phyloP scores from a whole-genome alignment of 92 coral and sea anemone genomes.

The Pocillopora meandrina region DNA sequence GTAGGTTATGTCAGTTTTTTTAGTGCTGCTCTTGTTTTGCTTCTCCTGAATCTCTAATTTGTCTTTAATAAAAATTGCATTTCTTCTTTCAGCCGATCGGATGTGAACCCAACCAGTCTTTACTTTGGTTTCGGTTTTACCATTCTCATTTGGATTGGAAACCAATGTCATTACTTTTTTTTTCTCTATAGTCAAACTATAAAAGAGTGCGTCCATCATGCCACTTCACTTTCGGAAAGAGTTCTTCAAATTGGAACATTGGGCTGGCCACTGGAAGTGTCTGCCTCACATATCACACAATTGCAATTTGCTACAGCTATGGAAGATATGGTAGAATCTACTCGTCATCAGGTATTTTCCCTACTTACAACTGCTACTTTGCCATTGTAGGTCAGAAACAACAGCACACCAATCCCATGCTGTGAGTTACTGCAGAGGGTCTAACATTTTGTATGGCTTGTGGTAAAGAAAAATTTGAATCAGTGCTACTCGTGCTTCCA shows the following conservation, averaged over 20 bases:
- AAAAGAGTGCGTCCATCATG: conserved; percentile 73
- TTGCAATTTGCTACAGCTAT: conserved; percentile 73
- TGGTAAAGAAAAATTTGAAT: too few relatives aligned
- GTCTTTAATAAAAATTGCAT: too few relatives aligned
- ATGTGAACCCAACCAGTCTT: too few relatives aligned
- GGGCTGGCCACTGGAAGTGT: conserved; percentile 78
- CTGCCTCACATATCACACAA: conserved; percentile 66
- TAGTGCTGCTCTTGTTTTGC: background rate
- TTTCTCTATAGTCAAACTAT: conserved; percentile 72
- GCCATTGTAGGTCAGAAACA: background rate
- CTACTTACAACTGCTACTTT: background rate
- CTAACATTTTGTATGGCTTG: too few relatives aligned
- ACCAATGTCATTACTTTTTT: background rate
- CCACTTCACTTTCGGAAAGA: conserved; percentile 66
- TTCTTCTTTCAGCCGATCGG: too few relatives aligned
- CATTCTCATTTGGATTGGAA: too few relatives aligned
- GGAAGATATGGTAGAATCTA: conserved; percentile 59
- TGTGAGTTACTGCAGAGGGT: background rate
- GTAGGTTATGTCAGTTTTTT: background rate
- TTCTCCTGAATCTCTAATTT: too few relatives aligned
- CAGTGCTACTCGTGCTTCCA: too few relatives aligned
- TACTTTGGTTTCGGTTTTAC: too few relatives aligned
- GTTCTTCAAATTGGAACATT: conserved; percentile 77
- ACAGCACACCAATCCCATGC: background rate
- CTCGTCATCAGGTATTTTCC: conserved; percentile 45